phyloP scores from a whole-genome alignment of 2,797 vertebrate species.

The Helarctos malayanus region DNA sequence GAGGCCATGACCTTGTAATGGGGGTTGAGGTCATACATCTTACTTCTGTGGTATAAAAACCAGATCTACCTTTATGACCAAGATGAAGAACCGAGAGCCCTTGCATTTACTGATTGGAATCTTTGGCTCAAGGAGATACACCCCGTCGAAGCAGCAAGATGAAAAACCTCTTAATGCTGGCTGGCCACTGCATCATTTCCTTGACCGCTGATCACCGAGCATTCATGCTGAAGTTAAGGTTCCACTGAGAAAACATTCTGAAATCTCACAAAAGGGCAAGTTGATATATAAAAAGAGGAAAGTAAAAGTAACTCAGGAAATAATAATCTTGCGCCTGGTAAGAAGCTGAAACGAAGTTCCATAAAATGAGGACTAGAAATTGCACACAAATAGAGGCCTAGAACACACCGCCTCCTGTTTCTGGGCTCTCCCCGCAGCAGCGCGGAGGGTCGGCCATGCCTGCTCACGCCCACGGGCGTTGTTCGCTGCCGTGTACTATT shows the following conservation, averaged over 20 bases:
- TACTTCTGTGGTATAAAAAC: background rate
- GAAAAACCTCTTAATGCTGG: background rate
- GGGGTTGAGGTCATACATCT: background rate
- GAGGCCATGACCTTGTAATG: background rate
- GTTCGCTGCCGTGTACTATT: background rate
- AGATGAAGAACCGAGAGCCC: background rate
- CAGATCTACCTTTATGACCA: background rate
- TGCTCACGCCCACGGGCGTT: fast-evolving
- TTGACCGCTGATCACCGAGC: background rate
- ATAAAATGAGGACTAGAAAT: background rate
- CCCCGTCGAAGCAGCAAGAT: background rate
- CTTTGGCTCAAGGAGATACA: constrained; percentile 31
- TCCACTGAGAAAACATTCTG: background rate
- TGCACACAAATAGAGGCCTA: fast-evolving
- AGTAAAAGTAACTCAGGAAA: background rate
- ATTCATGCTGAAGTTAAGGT: background rate
- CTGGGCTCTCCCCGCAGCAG: background rate
- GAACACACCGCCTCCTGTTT: fast-evolving
- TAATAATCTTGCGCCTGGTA: background rate
- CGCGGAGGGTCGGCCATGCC: fast-evolving
- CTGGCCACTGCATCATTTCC: background rate
- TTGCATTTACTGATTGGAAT: background rate
- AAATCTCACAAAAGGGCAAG: background rate
- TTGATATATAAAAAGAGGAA: background rate
- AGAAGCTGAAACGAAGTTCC: background rate